Evolutionary conservation across 2,113 vertebrate species (phyloP).

Genomic region (Hippocampus barbouri): DNA sequence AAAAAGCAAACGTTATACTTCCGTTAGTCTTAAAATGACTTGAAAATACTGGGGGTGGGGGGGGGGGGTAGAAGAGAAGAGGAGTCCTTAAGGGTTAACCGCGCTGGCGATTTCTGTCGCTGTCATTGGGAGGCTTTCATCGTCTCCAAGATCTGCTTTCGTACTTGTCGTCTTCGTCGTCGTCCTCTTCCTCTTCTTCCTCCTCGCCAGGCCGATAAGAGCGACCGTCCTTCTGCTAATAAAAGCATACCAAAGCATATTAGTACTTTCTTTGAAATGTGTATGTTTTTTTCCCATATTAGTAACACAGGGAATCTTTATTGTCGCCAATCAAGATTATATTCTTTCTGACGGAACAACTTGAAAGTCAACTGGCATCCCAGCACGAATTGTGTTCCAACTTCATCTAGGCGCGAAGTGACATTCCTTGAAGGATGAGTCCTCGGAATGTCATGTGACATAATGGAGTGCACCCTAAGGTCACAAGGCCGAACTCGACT

Average conservation of each 20-base stretch:
- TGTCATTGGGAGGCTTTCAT: conserved; percentile 68
- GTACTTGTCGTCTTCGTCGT: conserved; percentile 93
- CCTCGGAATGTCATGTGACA: neutral
- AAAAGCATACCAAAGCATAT: neutral
- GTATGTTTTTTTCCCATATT: neutral
- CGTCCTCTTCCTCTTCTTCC: conserved; percentile 87
- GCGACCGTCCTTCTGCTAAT: conserved; percentile 80
- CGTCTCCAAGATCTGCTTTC: conserved; percentile 96
- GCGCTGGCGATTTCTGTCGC: conserved; percentile 21
- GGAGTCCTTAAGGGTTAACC: neutral
- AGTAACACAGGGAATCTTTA: too few relatives aligned
- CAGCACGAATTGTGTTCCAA: neutral
- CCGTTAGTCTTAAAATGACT: conserved; percentile 46
- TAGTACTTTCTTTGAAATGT: neutral
- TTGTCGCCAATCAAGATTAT: too few relatives aligned
- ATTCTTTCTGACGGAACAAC: neutral
- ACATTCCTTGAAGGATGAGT: neutral
- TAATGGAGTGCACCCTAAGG: neutral
- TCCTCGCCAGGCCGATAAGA: conserved; percentile 86
- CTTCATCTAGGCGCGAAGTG: neutral
- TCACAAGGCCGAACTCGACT: neutral
- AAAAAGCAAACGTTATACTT: conserved; percentile 16
- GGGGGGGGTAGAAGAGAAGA: conserved; percentile 20
- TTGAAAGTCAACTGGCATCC: neutral
- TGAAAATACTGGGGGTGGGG: conserved; percentile 62